Conservation (phyloP, 2,113 vertebrate genomes). For the Corydoras maculifer region DNA sequence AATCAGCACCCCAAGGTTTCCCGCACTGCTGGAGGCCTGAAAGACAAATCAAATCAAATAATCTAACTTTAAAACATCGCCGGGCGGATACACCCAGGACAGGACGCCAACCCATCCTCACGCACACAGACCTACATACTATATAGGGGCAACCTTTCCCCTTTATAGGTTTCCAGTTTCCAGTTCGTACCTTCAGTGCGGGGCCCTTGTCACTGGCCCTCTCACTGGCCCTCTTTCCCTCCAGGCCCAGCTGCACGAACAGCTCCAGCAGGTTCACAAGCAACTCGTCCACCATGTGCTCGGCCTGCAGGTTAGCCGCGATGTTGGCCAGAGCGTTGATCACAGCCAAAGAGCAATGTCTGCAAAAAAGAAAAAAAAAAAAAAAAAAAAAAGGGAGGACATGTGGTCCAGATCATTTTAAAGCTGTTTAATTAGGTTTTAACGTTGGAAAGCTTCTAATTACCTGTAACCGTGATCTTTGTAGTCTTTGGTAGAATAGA, state of each 20-base stretch:
- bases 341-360: conserved; percentile 83
- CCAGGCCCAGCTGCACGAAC: conserved; percentile 93
- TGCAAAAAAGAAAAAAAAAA: conserved; percentile 50
- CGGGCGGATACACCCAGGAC: too few species aligned
- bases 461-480: conserved; percentile 98
- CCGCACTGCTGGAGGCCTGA: conserved; percentile 94
- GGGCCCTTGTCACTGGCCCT: conserved; percentile 92
- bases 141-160: too few species aligned
- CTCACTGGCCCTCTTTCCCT: conserved; percentile 94
- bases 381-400: neutral
- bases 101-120: too few species aligned
- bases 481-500: conserved; percentile 93
- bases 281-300: conserved; percentile 90
- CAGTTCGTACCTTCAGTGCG: conserved; percentile 78
- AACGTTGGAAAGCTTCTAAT: neutral
- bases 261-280: conserved; percentile 96
- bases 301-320: conserved; percentile 89
- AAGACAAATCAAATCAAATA: conserved; percentile 19
- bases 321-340: conserved; percentile 95
- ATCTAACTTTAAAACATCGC: neutral
- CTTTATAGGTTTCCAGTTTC: too few species aligned
- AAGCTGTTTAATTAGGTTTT: too few species aligned
- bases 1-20: conserved; percentile 93
- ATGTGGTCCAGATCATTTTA: too few species aligned
- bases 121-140: too few species aligned